phyloP scores from a whole-genome alignment of 2,113 vertebrate genomes.

The Perca flavescens region DNA sequence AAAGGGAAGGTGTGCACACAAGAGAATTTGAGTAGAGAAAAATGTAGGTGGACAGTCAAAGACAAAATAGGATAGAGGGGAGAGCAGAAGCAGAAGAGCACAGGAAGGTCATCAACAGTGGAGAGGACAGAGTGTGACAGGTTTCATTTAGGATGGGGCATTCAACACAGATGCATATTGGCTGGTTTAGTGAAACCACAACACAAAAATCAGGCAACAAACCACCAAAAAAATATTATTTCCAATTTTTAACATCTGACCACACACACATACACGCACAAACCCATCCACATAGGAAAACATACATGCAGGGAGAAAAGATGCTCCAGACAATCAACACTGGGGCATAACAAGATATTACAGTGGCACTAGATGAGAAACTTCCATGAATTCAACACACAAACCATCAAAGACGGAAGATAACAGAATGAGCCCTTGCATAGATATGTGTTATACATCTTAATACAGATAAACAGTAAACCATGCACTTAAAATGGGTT shows the following conservation, averaged over 20 bases:
- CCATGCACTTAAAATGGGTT: conserved; percentile 41
- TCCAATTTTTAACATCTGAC: conserved; percentile 47
- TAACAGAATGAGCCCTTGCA: conserved; percentile 38
- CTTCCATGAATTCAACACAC: conserved; percentile 41
- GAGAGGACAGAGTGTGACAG: conserved; percentile 44
- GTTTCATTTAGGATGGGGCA: conserved; percentile 56
- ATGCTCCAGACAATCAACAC: conserved; percentile 59
- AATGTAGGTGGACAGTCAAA: conserved; percentile 24
- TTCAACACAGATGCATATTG: conserved; percentile 71
- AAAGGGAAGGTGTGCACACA: not conserved
- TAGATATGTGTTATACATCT: conserved; percentile 23
- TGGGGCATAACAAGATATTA: conserved; percentile 21
- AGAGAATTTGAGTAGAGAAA: conserved; percentile 2
- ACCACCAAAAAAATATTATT: conserved; percentile 51
- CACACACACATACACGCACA: not conserved
- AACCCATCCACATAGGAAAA: conserved; percentile 44
- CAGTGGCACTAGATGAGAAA: conserved; percentile 51
- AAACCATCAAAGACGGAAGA: conserved; percentile 42
- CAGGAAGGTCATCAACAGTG: conserved; percentile 43
- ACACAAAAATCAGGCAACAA: conserved; percentile 75
- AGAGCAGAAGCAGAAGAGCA: conserved; percentile 43
- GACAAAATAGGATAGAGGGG: conserved; percentile 21
- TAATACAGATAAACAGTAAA: conserved; percentile 38
- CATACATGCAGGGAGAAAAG: conserved; percentile 69
- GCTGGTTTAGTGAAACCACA: conserved; percentile 57